A percentile compares a stretch with the other conserved stretches of the same genome.
These are phyloP conservation scores for Rhinolophus ferrumequinum DNA, from an alignment of 2,113 vertebrate genomes.

Conservation along the genomic window DNA sequence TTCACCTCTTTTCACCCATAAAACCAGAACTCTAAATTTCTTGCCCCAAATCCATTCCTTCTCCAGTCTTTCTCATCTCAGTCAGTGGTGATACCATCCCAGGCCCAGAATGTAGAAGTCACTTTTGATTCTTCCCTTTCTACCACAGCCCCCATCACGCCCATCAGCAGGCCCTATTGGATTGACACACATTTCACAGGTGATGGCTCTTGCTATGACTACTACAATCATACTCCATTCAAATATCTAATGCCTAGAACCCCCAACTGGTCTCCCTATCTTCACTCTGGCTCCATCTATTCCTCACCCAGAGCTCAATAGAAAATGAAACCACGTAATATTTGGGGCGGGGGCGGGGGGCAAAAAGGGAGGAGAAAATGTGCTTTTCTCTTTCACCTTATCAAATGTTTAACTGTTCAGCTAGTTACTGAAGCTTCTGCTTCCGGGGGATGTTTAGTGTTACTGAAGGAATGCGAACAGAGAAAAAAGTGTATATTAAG, in stretches of 20 bases:
- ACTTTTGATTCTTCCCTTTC: not conserved
- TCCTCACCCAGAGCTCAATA: not conserved
- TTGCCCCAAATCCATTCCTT: not conserved
- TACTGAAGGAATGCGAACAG: not conserved
- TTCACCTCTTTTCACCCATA: not conserved
- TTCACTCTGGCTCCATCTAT: not conserved
- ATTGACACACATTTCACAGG: not conserved
- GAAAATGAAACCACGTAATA: not conserved
- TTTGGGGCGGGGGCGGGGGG: not conserved
- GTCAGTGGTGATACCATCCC: not conserved
- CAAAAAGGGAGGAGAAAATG: not conserved
- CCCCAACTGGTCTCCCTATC: not conserved
- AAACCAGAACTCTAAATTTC: not conserved
- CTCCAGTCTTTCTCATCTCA: not conserved
- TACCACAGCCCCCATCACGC: not conserved
- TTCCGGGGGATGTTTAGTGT: not conserved
- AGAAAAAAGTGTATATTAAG: not conserved
- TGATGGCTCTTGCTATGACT: not conserved
- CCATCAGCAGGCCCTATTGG: not conserved
- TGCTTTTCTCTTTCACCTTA: constrained; percentile 32
- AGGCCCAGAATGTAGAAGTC: not conserved
- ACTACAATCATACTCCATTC: not conserved
- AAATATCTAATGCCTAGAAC: not conserved
- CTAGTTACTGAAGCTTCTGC: not conserved
- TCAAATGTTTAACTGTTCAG: not conserved